Evolutionary conservation across 1,140 invertebrate genomes (phyloP), one percentile per base, ranked within the genome.

Genomic region (Drosophila pseudoananassae): DNA sequence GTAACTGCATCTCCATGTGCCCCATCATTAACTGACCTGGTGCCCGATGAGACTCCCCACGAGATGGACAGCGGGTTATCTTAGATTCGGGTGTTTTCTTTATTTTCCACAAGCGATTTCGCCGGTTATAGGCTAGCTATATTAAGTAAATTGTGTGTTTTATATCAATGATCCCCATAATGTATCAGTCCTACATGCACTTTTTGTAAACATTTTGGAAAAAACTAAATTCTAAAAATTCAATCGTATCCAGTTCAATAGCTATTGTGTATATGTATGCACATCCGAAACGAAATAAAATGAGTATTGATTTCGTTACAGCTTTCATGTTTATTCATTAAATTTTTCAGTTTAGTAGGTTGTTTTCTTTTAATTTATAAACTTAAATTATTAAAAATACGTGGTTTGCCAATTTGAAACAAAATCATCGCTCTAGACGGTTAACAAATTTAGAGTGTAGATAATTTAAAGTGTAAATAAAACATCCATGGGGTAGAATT

Each of bases 301-400:
- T 9, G 3, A 10, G 7, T 9, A 36, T 36, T 59, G 31, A 72
- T 53, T 88, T 88, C 74, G 78, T 88, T 87, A 88, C 76, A 82
- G 81, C 83, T 87, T 87, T 88, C 33, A 78, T 72, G 71, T 87
- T 87, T 87, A 87, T 87, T 87, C 71, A 83, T 43, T 87, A 82
- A 83, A 76, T 76, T 78, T 69, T 47, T 69, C 61, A 27, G 68
- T 85, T 85, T 80, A 80, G 68, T 85, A 81, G 60, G 61, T 75
- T 43, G 5, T 43, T 49, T 56, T 81, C 77, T 64, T 76, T 64
- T 88, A 82, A 76, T 71, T 76, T 66, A 66, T 87, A 76, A 75
- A 55, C 69, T 87, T 88, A 78, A 58, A 61, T 47, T 80, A 80
- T 64, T 60, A 51, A 72, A 76, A 83, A 84, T 77, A 87, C 59